Percentiles rank a stretch among this genome's conserved stretches.
Conservation (phyloP, 2,888 invertebrate genomes). For the Caenorhabditis angaria region DNA sequence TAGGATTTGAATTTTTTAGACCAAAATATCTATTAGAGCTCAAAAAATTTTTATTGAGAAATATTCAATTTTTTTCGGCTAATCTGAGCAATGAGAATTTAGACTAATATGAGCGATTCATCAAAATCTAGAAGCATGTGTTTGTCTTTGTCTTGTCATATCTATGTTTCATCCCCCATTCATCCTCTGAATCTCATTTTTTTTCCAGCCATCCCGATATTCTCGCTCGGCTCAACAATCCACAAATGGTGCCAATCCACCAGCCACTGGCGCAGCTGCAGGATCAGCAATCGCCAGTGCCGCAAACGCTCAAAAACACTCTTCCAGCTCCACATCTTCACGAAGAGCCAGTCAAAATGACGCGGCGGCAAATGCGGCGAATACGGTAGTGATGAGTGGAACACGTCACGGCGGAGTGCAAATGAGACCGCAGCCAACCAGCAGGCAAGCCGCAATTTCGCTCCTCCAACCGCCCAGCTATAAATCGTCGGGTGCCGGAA, state of each 20-base stretch:
- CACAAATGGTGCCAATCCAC: slow-evolving; percentile 11
- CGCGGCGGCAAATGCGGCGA: slow-evolving; percentile 27
- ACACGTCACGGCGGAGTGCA: slow-evolving; percentile 46
- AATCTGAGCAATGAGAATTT: too few relatives aligned
- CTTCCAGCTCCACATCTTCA: slow-evolving; percentile 21
- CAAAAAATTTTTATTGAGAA: too few relatives aligned
- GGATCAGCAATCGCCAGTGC: slow-evolving; percentile 36
- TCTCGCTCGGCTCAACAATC: slow-evolving; percentile 23
- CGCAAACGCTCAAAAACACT: slow-evolving; percentile 34
- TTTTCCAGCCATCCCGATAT: slow-evolving; percentile 54
- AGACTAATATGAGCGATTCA: too few relatives aligned
- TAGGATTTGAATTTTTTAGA: too few relatives aligned
- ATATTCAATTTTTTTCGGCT: too few relatives aligned
- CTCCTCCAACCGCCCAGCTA: slow-evolving; percentile 37
- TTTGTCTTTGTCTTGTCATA: too few relatives aligned
- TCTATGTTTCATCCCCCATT: too few relatives aligned
- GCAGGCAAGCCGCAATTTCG: slow-evolving; percentile 31
- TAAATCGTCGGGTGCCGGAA: slow-evolving; percentile 33
- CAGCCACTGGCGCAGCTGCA: slow-evolving; percentile 24
- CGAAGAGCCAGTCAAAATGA: slow-evolving; percentile 49
- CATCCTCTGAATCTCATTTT: neutral
- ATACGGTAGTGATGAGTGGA: slow-evolving; percentile 37
- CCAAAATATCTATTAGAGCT: too few relatives aligned
- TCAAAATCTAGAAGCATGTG: too few relatives aligned
- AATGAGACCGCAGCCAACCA: slow-evolving; percentile 48